phyloP scores from a whole-genome alignment of 1,140 invertebrate genomes.

The Cepaea nemoralis region DNA sequence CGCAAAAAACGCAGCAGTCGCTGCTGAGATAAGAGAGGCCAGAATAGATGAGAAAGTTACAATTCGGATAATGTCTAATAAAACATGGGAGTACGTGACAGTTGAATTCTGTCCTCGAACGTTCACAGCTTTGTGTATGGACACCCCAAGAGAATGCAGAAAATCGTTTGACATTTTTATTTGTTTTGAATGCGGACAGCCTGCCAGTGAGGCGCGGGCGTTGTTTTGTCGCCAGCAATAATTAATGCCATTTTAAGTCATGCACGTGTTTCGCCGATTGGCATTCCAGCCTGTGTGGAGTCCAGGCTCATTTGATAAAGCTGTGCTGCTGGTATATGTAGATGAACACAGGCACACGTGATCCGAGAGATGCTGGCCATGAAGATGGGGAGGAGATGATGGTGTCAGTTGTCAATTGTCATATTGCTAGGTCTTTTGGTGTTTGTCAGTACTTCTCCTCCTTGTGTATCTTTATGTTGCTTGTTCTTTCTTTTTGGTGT shows the following conservation, averaged over 20 bases:
- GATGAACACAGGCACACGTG: no score
- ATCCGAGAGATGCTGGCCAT: no score
- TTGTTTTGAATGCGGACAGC: background rate
- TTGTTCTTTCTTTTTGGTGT: no score
- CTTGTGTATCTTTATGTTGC: no score
- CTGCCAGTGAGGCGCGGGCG: background rate
- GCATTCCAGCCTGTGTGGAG: background rate
- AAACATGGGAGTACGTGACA: background rate
- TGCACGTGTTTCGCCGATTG: background rate
- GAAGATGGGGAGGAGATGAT: no score
- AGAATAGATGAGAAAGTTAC: background rate
- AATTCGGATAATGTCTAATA: background rate
- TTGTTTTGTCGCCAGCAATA: conserved; percentile 1
- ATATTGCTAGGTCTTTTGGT: no score
- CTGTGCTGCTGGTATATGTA: no score
- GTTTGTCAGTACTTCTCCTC: no score
- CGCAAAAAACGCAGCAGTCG: no score
- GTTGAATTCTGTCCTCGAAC: background rate
- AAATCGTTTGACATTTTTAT: conserved; percentile 18
- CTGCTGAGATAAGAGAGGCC: no score
- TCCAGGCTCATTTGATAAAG: background rate
- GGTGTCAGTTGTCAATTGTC: no score
- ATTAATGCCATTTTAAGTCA: background rate
- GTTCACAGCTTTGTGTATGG: background rate
- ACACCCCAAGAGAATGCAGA: background rate